Evolutionary conservation across 2,797 vertebrate genomes (phyloP).

Genomic region (Neopelma chrysocephalum): DNA sequence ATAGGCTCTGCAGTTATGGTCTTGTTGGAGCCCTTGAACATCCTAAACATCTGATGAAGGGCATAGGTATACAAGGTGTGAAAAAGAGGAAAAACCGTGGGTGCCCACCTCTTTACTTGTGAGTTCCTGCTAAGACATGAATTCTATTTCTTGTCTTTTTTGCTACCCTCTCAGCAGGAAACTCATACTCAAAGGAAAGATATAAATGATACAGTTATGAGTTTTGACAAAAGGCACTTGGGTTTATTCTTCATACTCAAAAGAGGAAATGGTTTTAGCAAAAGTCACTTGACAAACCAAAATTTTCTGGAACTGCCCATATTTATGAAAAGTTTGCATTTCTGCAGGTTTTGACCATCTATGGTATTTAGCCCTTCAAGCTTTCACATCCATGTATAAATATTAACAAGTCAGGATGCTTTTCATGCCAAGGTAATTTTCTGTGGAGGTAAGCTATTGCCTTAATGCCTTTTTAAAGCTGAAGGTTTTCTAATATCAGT

Average conservation of each 20-base stretch:
- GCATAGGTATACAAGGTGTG: neutral
- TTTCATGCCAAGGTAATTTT: neutral
- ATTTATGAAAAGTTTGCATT: neutral
- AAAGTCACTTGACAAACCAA: neutral
- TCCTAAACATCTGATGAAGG: neutral
- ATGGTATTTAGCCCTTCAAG: neutral
- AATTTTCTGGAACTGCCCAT: neutral
- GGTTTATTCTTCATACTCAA: neutral
- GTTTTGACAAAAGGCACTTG: neutral
- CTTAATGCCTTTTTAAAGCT: neutral
- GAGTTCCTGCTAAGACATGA: neutral
- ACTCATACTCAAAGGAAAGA: neutral
- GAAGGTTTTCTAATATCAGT: neutral
- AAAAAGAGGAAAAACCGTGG: neutral
- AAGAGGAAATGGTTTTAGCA: neutral
- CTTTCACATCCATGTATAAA: neutral
- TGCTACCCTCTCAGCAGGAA: neutral
- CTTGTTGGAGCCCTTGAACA: neutral
- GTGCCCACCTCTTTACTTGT: neutral
- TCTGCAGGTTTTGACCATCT: neutral
- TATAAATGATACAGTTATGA: neutral
- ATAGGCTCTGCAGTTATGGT: neutral
- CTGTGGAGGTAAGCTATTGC: neutral
- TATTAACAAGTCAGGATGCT: neutral
- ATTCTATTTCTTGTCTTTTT: neutral